Evolutionary conservation across 1,140 invertebrate genomes (phyloP).

Genomic region (Drosophila parvula): DNA sequence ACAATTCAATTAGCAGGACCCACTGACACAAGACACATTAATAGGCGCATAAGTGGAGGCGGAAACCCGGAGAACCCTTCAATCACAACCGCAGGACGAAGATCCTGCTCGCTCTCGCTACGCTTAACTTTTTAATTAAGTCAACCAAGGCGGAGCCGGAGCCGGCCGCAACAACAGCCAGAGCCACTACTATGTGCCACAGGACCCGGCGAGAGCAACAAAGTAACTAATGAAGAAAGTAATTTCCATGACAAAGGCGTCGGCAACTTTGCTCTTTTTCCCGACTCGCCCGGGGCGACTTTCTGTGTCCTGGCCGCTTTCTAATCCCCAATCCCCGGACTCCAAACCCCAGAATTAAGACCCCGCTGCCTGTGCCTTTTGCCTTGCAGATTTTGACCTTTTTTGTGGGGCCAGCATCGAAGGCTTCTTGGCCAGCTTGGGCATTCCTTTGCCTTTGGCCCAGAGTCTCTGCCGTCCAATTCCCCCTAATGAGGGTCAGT

Average conservation of each 20-base stretch:
- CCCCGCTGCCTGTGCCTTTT: constrained; percentile 37
- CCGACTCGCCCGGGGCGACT: constrained; percentile 36
- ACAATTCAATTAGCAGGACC: constrained; percentile 56
- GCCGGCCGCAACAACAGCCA: constrained; percentile 7
- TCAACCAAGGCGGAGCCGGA: constrained; percentile 53
- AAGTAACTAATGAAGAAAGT: constrained; percentile 79
- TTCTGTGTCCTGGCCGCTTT: constrained; percentile 46
- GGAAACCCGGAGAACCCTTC: constrained; percentile 33
- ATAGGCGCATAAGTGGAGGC: constrained; percentile 49
- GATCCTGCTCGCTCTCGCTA: constrained; percentile 34
- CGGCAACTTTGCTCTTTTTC: constrained; percentile 54
- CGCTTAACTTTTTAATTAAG: constrained; percentile 82
- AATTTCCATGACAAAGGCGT: constrained; percentile 74
- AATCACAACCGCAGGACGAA: constrained; percentile 29
- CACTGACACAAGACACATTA: constrained; percentile 46
- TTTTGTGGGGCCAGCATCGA: constrained; percentile 41
- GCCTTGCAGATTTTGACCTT: constrained; percentile 64
- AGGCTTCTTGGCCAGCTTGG: constrained; percentile 14
- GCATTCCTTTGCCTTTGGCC: constrained; percentile 26
- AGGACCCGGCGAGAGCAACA: constrained; percentile 49
- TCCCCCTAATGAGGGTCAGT: constrained; percentile 71
- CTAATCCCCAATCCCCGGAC: constrained; percentile 44
- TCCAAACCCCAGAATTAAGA: neutral
- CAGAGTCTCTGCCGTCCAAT: constrained; percentile 42
- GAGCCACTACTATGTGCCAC: constrained; percentile 23